These are phyloP conservation scores for Copidosoma floridanum DNA, from an alignment of 1,140 invertebrate genomes.

Conservation along the genomic window DNA sequence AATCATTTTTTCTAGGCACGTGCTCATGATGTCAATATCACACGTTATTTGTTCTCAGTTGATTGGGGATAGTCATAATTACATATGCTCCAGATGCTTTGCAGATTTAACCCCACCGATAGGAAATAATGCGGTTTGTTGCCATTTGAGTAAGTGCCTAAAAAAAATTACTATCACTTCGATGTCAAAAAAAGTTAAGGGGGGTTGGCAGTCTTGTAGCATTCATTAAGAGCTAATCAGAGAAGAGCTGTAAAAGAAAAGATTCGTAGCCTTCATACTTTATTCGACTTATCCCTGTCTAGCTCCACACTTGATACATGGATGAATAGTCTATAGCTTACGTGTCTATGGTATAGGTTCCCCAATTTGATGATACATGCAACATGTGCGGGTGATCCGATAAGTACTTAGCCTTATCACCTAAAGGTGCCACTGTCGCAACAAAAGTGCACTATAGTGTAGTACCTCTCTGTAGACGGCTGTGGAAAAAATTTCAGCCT, in stretches of 20 bases:
- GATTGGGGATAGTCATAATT: too few species aligned
- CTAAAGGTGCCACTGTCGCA: not conserved
- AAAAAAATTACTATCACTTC: not conserved
- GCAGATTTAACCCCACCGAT: too few species aligned
- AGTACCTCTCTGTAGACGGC: not conserved
- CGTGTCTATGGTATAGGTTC: too few species aligned
- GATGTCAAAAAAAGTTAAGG: not conserved
- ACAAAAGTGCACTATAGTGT: not conserved
- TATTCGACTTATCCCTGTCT: too few species aligned
- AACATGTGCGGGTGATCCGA: not conserved
- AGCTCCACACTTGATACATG: too few species aligned
- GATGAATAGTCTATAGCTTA: too few species aligned
- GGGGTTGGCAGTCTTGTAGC: not conserved
- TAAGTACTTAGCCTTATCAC: not conserved
- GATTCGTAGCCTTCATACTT: too few species aligned
- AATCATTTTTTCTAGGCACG: too few species aligned
- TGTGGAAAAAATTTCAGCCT: not conserved
- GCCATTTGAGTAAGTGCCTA: not conserved
- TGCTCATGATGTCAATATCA: too few species aligned
- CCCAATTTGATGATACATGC: not conserved
- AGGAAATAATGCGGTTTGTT: too few species aligned
- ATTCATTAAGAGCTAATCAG: not conserved
- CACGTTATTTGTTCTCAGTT: too few species aligned
- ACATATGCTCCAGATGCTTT: not conserved
- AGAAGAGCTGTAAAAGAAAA: not conserved